Conservation (phyloP, 2,797 vertebrate genomes). For the Gastrophryne carolinensis region DNA sequence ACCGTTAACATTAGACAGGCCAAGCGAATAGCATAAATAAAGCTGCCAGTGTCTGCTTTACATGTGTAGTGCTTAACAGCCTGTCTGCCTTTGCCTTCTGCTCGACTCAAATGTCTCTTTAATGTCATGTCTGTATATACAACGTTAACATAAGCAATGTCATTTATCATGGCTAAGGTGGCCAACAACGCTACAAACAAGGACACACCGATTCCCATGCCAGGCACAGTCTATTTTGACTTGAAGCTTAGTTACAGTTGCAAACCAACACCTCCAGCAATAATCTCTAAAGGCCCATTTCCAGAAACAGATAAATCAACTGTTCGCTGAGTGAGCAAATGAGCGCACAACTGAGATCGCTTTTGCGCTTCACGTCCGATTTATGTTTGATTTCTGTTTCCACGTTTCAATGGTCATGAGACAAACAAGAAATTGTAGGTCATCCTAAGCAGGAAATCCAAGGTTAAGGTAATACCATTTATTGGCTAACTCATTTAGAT, state of each 20-base stretch:
- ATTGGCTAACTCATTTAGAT: too few species aligned
- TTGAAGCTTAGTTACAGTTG: background rate
- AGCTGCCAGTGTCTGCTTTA: conserved; percentile 42
- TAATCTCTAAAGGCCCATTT: too few species aligned
- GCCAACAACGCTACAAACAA: background rate
- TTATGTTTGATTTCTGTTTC: too few species aligned
- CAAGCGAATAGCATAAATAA: conserved; percentile 32
- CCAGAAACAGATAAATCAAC: too few species aligned
- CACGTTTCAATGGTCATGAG: too few species aligned
- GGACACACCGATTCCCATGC: background rate
- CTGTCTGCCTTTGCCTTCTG: background rate
- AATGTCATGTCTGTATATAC: conserved; percentile 12
- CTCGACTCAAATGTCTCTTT: conserved; percentile 16
- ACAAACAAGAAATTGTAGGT: too few species aligned
- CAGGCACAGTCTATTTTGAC: background rate
- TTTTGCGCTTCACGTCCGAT: too few species aligned
- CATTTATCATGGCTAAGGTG: conserved; percentile 23
- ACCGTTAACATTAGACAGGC: conserved; percentile 39
- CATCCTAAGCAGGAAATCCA: too few species aligned
- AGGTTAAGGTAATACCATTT: too few species aligned
- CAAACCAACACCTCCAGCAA: background rate
- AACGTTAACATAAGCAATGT: conserved; percentile 7
- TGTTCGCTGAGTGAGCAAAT: too few species aligned
- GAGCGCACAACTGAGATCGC: too few species aligned
- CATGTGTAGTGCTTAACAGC: conserved; percentile 8